Base-by-base conservation (phyloP, 1,140 invertebrate species). In the Agrilus planipennis region DNA sequence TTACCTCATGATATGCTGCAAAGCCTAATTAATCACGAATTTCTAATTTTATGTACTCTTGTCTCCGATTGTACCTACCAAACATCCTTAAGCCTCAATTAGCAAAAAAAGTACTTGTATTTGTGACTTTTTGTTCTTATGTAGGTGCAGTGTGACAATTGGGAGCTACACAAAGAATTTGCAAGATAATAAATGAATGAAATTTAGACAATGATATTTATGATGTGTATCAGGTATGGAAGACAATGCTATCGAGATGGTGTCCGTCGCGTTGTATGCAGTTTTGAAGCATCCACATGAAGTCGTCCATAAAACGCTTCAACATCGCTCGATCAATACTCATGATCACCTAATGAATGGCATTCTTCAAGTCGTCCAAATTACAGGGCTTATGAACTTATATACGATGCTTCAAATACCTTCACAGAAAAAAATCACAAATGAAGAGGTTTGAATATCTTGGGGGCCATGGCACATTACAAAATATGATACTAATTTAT, bases 381-480 rank as follows among this genome's bases (percentile, higher is more conserved):
- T 23, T 50, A 15, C 48, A 25, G 22, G 17, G 23, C 18, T 41
- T 42, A 29, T 42, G 10, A 11, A 2, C 27, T 20, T 62, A 62
- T 14, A 58, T 49, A 36, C 43, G 31, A 37, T 53, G 48, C 47
- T 61, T 63, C 3, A 64, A 34, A 35, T 51, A 54, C n/a, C 53
- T 61, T 60, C 55, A 60, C 35, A 62, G 50, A 49, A 62, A 63
- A 53, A 59, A 64, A 50, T 66, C 62, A 38, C 60, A 41, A 23
- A 53, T 51, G 27, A 52, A 62, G 36, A 65, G 45, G 47, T 68
- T 63, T 5, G 62, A 61, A 15, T 53, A 65, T 25, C 55, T 40
- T 42, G 37, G 62, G 44, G 42, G 58, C 62, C 64, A 62, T 64
- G 29, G 27, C 14, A 44, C 63, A 49, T 34, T 52, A 49, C 57